phyloP scores from a whole-genome alignment of 2,797 vertebrate species.

The Anguilla megastoma region DNA sequence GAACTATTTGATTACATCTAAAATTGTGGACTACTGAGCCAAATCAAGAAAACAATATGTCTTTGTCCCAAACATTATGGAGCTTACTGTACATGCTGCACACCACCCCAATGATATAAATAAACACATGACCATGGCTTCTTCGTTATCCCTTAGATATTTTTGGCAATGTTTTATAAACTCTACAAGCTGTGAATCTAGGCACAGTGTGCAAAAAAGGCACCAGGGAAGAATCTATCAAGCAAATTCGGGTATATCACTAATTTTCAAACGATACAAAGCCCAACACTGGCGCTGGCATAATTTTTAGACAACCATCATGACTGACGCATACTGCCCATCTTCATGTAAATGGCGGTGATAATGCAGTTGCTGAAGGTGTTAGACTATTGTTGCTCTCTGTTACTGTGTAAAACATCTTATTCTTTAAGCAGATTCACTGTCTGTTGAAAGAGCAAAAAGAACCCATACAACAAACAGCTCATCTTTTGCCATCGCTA shows the following conservation, averaged over 20 bases:
- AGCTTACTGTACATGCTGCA: not conserved
- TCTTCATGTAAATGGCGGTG: not conserved
- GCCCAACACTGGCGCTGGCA: not conserved
- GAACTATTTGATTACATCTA: no score
- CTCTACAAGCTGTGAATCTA: not conserved
- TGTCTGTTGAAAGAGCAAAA: not conserved
- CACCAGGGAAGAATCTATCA: not conserved
- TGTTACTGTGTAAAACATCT: not conserved
- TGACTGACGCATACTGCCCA: not conserved
- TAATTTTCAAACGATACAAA: not conserved
- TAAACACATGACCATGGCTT: not conserved
- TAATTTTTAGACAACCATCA: not conserved
- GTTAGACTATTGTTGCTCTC: not conserved
- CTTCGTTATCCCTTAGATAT: not conserved
- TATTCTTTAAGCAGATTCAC: not conserved
- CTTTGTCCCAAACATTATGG: not conserved
- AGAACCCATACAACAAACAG: not conserved
- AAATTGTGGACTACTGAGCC: no score
- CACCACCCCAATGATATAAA: not conserved
- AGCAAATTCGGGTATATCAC: not conserved
- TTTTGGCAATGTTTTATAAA: not conserved
- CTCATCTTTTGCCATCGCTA: not conserved
- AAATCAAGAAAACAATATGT: no score
- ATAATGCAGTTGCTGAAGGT: not conserved
- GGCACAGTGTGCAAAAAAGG: not conserved